phyloP scores from a whole-genome alignment of 1,140 invertebrate species.

The Thrips palmi region DNA sequence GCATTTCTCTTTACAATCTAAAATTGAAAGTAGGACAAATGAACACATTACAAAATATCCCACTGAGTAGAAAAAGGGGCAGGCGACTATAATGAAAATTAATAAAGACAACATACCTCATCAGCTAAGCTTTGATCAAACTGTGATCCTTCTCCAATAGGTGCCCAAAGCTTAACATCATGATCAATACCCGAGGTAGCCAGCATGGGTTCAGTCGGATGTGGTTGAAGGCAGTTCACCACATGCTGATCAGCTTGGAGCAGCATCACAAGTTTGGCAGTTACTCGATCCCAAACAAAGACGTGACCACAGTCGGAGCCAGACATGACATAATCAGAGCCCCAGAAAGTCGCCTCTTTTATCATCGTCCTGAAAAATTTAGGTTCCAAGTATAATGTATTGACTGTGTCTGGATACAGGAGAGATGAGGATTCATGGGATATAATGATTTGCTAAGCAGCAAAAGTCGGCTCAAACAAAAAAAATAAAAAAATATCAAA shows the following conservation, averaged over 20 bases:
- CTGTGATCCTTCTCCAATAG: slow-evolving; percentile 31
- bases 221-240: slow-evolving; percentile 73
- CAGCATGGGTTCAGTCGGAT: slow-evolving; percentile 60
- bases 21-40: no score
- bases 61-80: not conserved
- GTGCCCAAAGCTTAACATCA: slow-evolving; percentile 74
- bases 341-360: slow-evolving; percentile 81
- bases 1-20: slow-evolving; percentile 68
- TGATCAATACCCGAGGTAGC: slow-evolving; percentile 83
- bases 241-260: slow-evolving; percentile 72
- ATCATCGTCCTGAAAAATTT: slow-evolving; percentile 64
- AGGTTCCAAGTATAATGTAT: slow-evolving; percentile 21
- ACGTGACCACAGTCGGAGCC: slow-evolving; percentile 75
- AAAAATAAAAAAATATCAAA: no score
- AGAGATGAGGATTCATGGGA: not conserved
- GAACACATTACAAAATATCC: slow-evolving; percentile 6
- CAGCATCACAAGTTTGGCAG: slow-evolving; percentile 51
- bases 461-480: no score
- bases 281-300: slow-evolving; percentile 45
- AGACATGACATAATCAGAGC: slow-evolving; percentile 61
- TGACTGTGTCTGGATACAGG: not conserved
- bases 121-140: slow-evolving; percentile 50
- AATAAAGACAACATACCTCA: slow-evolving; percentile 33
- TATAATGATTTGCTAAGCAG: not conserved
- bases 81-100: slow-evolving; percentile 5